Conservation (phyloP, 2,797 vertebrate species). For the Lateolabrax maculatus region DNA sequence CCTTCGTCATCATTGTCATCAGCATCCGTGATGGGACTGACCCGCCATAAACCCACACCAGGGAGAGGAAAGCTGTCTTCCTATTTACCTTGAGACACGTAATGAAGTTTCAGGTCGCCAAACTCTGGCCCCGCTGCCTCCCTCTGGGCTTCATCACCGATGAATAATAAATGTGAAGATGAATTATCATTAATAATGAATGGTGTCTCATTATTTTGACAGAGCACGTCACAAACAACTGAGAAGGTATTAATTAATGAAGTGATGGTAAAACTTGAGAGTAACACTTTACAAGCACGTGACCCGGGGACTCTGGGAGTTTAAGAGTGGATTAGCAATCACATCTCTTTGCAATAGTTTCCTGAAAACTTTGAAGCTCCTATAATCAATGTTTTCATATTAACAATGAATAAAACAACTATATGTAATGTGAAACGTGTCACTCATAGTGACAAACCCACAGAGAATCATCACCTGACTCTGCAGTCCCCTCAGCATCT, state of each 20-base stretch:
- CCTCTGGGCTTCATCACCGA: conserved; percentile 32
- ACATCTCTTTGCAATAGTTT: not conserved
- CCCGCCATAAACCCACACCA: conserved; percentile 53
- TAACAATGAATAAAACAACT: not conserved
- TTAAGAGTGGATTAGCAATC: not conserved
- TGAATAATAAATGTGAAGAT: conserved; percentile 74
- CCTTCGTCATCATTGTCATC: conserved; percentile 54
- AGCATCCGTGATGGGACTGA: conserved; percentile 57
- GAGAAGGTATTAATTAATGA: conserved; percentile 56
- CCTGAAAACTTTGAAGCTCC: not conserved
- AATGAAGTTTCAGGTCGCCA: conserved; percentile 64
- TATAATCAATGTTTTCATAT: not conserved
- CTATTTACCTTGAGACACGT: conserved; percentile 53
- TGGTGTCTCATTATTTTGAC: conserved; percentile 61
- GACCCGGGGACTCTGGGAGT: conserved; percentile 12
- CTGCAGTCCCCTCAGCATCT: not conserved
- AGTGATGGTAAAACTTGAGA: conserved; percentile 29
- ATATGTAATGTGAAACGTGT: not conserved
- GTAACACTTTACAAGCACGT: conserved; percentile 1
- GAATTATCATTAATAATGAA: conserved; percentile 72
- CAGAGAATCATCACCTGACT: not conserved
- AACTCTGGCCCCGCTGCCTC: conserved; percentile 56
- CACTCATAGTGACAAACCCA: not conserved
- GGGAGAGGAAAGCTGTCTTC: conserved; percentile 52
- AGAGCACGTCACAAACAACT: conserved; percentile 59